Conservation (phyloP, 2,888 invertebrate genomes). For the Spodoptera exigua region DNA sequence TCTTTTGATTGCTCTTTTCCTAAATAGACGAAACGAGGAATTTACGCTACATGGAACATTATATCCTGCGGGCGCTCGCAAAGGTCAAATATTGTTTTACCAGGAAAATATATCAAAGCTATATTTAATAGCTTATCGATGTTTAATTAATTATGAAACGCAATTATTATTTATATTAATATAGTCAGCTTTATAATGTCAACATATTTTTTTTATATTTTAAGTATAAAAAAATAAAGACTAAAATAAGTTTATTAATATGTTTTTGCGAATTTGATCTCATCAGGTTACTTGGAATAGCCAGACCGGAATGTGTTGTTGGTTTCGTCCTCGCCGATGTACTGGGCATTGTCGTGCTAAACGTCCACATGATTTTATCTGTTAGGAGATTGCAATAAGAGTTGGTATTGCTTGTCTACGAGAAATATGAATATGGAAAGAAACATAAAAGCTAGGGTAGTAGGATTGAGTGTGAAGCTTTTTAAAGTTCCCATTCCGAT, state of each 20-base stretch:
- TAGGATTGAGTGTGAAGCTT: slow-evolving; percentile 53
- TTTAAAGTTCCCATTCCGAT: slow-evolving; percentile 47
- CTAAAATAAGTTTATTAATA: slow-evolving; percentile 39
- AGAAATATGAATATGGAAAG: slow-evolving; percentile 45
- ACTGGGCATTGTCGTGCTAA: slow-evolving; percentile 24
- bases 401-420: slow-evolving; percentile 16
- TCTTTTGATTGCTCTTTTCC: background rate
- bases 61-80: background rate
- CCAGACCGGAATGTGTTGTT: slow-evolving; percentile 55
- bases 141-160: too few relatives aligned
- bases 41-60: slow-evolving; percentile 5
- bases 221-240: slow-evolving; percentile 16
- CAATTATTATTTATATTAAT: too few relatives aligned
- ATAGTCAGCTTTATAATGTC: too few relatives aligned
- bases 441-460: slow-evolving; percentile 32
- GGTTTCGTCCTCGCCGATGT: slow-evolving; percentile 23
- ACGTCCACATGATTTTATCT: slow-evolving; percentile 5
- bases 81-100: slow-evolving; percentile 16
- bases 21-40: background rate
- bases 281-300: slow-evolving; percentile 51
- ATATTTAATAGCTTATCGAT: too few relatives aligned
- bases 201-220: background rate
- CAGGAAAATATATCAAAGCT: too few relatives aligned
- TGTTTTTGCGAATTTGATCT: slow-evolving; percentile 55
- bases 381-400: slow-evolving; percentile 12